These are phyloP conservation scores for Peromyscus nudipes DNA, from an alignment of 2,797 vertebrate species.

Conservation along the genomic window DNA sequence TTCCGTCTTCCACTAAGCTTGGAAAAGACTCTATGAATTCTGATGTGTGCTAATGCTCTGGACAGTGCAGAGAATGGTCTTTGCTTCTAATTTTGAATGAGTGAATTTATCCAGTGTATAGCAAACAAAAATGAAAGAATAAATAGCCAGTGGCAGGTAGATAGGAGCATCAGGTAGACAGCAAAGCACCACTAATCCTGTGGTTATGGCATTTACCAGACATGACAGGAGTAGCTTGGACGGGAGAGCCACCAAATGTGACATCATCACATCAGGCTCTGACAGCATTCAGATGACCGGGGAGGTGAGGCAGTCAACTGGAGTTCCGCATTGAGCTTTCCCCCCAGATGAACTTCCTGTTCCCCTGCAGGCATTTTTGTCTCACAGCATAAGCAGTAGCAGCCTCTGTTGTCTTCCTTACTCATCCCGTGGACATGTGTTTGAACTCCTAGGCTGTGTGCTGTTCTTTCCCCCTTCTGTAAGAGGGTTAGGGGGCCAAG, in stretches of 20 bases:
- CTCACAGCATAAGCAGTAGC: not conserved
- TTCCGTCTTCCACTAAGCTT: not conserved
- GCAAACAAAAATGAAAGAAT: not conserved
- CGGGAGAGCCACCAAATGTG: not conserved
- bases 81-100: not conserved
- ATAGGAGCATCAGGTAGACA: not conserved
- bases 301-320: not conserved
- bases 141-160: not conserved
- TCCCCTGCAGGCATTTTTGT: not conserved
- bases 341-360: not conserved
- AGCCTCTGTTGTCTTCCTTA: not conserved
- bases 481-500: not conserved
- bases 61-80: not conserved
- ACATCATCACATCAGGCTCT: not conserved
- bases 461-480: not conserved
- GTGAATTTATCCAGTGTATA: not conserved
- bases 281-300: not conserved
- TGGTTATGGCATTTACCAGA: not conserved
- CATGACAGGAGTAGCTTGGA: too few species aligned
- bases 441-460: not conserved
- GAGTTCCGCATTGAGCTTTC: not conserved
- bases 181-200: not conserved
- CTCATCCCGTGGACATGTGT: not conserved
- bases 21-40: not conserved
- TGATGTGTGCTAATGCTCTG: not conserved